phyloP scores from a whole-genome alignment of 2,888 invertebrate genomes.

The Marronus borbonicus region DNA sequence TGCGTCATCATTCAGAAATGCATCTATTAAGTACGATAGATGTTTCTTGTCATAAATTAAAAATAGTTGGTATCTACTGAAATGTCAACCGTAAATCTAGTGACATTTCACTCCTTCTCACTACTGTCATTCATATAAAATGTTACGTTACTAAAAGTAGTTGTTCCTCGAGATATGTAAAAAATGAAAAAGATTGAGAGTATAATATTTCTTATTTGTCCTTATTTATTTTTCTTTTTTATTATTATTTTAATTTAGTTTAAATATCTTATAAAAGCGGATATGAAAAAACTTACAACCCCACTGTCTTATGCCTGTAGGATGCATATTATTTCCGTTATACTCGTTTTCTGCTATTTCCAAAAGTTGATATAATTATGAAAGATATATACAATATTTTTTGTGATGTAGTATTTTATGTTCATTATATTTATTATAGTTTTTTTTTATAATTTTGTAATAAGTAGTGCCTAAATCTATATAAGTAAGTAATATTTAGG shows the following conservation, averaged over 20 bases:
- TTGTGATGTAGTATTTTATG: neutral
- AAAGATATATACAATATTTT: neutral
- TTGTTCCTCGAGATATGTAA: constrained; percentile 55
- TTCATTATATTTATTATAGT: neutral
- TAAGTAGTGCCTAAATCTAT: constrained; percentile 1
- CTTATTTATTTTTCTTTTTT: constrained; percentile 4
- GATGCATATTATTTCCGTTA: neutral
- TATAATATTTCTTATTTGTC: constrained; percentile 45
- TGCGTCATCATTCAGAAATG: constrained; percentile 28
- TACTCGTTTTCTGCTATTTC: neutral
- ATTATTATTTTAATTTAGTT: neutral
- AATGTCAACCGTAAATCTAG: neutral
- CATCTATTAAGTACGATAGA: neutral
- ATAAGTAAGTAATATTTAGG: neutral
- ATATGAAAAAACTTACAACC: constrained; percentile 52
- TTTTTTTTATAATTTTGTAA: neutral
- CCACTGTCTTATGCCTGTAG: neutral
- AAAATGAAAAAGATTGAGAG: constrained; percentile 51
- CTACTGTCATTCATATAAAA: constrained; percentile 6
- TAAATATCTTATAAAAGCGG: constrained; percentile 46
- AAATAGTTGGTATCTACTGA: neutral
- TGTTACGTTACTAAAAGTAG: constrained; percentile 10
- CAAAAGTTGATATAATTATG: no score
- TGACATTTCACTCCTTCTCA: neutral
- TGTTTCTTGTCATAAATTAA: neutral